These are phyloP conservation scores for Ischnus inquisitorius DNA, from an alignment of 2,888 invertebrate species.

Conservation along the genomic window DNA sequence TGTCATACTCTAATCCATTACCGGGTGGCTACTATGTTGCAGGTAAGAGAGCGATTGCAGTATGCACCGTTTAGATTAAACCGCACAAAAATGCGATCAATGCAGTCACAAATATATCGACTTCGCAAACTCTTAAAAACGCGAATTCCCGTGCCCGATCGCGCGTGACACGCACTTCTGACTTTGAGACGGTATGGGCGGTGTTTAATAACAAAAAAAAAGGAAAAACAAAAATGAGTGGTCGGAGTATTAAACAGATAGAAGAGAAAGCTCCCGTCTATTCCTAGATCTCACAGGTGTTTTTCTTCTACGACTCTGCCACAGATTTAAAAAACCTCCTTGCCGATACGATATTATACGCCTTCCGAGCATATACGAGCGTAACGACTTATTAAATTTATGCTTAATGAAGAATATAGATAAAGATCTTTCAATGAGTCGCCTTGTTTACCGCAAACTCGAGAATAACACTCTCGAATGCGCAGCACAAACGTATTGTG, in stretches of 20 bases:
- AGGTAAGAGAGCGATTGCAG: slow-evolving; percentile 8
- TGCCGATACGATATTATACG: not conserved
- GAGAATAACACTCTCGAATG: not conserved
- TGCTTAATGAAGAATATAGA: not conserved
- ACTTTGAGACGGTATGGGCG: not conserved
- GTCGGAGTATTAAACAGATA: slow-evolving; percentile 6
- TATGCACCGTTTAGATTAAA: slow-evolving; percentile 28
- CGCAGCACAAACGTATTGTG: not conserved
- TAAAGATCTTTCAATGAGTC: not conserved
- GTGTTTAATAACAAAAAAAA: not conserved
- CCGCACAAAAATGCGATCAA: slow-evolving; percentile 19
- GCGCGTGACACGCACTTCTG: not conserved
- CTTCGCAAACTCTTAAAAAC: not conserved
- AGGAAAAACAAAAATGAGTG: slow-evolving; percentile 2
- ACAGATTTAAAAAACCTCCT: not conserved
- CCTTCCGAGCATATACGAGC: not conserved
- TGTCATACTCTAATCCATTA: slow-evolving; percentile 55
- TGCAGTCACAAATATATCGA: slow-evolving; percentile 5
- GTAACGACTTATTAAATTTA: slow-evolving; percentile 28
- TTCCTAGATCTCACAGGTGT: slow-evolving; percentile 28
- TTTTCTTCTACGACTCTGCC: not conserved
- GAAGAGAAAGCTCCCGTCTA: slow-evolving; percentile 55
- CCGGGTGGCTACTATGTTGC: slow-evolving; percentile 11
- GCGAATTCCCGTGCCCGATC: not conserved
- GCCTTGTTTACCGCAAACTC: not conserved